These are phyloP conservation scores for Calameuta idolon DNA, from an alignment of 2,888 invertebrate species.

Conservation along the genomic window DNA sequence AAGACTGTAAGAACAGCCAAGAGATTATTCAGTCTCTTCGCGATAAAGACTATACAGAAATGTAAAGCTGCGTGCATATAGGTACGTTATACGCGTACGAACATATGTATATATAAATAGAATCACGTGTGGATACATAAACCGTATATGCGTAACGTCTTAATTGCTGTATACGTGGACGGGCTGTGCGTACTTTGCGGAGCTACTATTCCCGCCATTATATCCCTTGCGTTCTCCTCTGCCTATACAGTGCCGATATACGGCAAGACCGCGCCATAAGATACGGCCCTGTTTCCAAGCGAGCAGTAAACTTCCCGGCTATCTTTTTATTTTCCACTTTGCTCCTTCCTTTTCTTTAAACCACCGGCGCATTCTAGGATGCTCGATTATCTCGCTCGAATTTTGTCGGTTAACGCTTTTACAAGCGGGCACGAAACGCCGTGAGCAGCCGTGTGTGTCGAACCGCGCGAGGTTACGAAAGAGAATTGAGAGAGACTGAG, in stretches of 20 bases:
- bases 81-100: not conserved
- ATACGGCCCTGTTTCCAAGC: not conserved
- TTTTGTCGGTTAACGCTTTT: constrained; percentile 9
- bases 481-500: not conserved
- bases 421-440: constrained; percentile 1
- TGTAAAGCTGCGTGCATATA: not conserved
- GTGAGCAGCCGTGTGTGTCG: constrained; percentile 29
- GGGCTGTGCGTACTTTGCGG: not conserved
- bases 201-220: not conserved
- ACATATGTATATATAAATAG: not conserved
- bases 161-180: not conserved
- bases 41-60: not conserved
- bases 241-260: not conserved
- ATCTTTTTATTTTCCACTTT: not conserved
- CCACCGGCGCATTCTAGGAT: not conserved
- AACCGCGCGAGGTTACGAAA: constrained; percentile 28
- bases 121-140: not conserved
- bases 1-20: not conserved
- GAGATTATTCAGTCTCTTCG: not conserved
- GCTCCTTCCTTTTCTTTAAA: not conserved
- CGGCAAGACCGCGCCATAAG: not conserved
- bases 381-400: not conserved
- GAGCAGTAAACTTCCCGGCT: not conserved
- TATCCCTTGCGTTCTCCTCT: not conserved
- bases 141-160: not conserved